These are phyloP conservation scores for Dallia pectoralis DNA, from an alignment of 2,797 vertebrate genomes.

Conservation along the genomic window DNA sequence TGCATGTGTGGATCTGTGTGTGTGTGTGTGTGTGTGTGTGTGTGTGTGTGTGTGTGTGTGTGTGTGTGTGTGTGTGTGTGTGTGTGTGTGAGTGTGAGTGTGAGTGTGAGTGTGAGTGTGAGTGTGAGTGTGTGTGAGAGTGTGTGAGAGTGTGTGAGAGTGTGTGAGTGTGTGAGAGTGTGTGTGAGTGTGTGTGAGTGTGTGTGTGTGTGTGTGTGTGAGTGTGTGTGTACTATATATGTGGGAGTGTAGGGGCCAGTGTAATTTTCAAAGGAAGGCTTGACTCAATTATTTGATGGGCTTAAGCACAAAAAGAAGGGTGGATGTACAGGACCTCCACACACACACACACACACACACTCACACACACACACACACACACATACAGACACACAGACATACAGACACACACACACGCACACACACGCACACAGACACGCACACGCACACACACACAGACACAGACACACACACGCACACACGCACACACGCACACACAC, in stretches of 20 bases:
- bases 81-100: background rate
- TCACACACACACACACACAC: conserved; percentile 7
- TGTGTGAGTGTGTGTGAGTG: background rate
- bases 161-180: background rate
- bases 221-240: background rate
- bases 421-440: too few relatives aligned
- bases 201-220: background rate
- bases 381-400: too few relatives aligned
- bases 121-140: too few relatives aligned
- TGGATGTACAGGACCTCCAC: background rate
- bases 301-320: background rate
- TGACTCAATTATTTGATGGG: conserved; percentile 8
- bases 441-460: conserved; percentile 8
- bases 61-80: background rate
- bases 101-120: too few relatives aligned
- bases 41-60: background rate
- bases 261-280: conserved; percentile 12
- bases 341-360: conserved; percentile 14
- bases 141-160: too few relatives aligned
- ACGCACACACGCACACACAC: too few relatives aligned
- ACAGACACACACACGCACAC: too few relatives aligned
- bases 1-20: background rate
- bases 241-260: conserved; percentile 6
- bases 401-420: too few relatives aligned
- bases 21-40: background rate